phyloP scores from a whole-genome alignment of 2,113 vertebrate species.

The Podiceps cristatus region DNA sequence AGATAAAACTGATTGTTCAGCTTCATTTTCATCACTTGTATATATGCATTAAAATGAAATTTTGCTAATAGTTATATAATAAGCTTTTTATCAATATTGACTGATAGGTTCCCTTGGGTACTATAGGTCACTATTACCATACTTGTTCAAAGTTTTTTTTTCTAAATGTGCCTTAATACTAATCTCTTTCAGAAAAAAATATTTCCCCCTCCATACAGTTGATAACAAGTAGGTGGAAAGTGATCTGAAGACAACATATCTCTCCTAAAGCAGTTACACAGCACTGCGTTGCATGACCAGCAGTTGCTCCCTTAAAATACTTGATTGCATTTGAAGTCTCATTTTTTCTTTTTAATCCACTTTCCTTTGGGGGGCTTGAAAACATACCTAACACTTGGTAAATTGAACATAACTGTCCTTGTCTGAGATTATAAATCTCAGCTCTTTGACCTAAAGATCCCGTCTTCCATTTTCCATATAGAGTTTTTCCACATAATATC shows the following conservation, averaged over 20 bases:
- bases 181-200: neutral
- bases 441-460: neutral
- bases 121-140: neutral
- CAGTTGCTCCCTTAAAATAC: neutral
- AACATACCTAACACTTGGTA: neutral
- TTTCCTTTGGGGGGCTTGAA: neutral
- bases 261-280: neutral
- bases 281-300: neutral
- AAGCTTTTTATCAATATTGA: neutral
- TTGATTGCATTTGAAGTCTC: neutral
- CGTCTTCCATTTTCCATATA: neutral
- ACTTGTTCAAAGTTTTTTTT: neutral
- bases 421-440: neutral
- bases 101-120: neutral
- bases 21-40: neutral
- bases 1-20: neutral
- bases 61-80: neutral
- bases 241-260: neutral
- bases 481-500: neutral
- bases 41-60: neutral
- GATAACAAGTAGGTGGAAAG: neutral
- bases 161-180: neutral
- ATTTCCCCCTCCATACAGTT: neutral
- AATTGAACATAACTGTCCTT: neutral
- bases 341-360: neutral